Evolutionary conservation across 1,140 invertebrate species (phyloP).

Genomic region (Drosophila oshimai): DNA sequence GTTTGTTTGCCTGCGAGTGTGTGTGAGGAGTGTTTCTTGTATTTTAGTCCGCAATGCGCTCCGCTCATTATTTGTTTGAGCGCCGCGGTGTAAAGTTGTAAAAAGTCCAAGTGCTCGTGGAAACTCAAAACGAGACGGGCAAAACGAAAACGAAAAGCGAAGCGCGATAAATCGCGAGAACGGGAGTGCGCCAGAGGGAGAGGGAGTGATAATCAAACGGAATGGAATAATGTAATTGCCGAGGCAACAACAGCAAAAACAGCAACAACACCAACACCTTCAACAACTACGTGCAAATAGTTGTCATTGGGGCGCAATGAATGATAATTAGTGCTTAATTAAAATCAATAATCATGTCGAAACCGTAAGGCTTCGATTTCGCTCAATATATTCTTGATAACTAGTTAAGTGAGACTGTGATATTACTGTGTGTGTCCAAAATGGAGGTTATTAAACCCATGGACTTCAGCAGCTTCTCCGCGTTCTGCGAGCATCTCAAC

Average conservation of each 20-base stretch:
- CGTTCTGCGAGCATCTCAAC: conserved; percentile 81
- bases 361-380: conserved; percentile 61
- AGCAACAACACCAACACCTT: too few relatives aligned
- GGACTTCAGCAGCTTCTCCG: conserved; percentile 82
- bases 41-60: conserved; percentile 79
- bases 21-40: conserved; percentile 76
- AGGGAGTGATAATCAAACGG: conserved; percentile 75
- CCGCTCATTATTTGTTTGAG: conserved; percentile 83
- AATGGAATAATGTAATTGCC: conserved; percentile 79
- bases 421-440: conserved; percentile 30
- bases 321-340: conserved; percentile 81
- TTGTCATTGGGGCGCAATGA: conserved; percentile 44
- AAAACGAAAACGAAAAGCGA: conserved; percentile 23
- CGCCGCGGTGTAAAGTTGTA: conserved; percentile 83
- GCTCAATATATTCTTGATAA: conserved; percentile 7
- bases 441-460: conserved; percentile 83
- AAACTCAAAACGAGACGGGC: conserved; percentile 7
- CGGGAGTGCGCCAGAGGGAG: conserved; percentile 30
- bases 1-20: conserved; percentile 35
- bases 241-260: conserved; percentile 47
- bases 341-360: conserved; percentile 75
- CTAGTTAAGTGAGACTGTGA: conserved; percentile 27
- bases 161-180: conserved; percentile 42
- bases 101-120: conserved; percentile 74
- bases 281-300: conserved; percentile 65